These are phyloP conservation scores for Flexamia atlantica DNA, from an alignment of 2,888 invertebrate genomes.

Conservation along the genomic window DNA sequence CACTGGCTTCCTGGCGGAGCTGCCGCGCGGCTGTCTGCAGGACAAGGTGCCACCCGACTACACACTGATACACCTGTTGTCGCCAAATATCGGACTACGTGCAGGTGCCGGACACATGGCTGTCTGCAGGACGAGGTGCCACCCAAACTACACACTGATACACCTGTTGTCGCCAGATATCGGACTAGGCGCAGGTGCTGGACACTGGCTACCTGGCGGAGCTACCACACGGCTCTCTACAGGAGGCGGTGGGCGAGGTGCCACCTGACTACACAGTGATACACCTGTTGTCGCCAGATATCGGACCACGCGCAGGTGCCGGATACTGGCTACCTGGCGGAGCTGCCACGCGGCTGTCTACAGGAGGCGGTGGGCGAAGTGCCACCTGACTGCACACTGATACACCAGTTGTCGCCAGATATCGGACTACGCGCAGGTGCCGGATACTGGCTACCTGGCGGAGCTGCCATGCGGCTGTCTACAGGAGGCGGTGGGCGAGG, in stretches of 20 bases:
- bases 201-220: conserved; percentile 90
- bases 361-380: conserved; percentile 83
- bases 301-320: conserved; percentile 95
- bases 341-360: conserved; percentile 88
- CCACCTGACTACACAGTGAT: conserved; percentile 84
- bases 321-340: conserved; percentile 89
- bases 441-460: conserved; percentile 90
- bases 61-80: too few species aligned
- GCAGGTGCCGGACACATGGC: too few species aligned
- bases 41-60: too few species aligned
- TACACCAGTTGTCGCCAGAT: conserved; percentile 79
- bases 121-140: too few species aligned
- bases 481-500: conserved; percentile 81
- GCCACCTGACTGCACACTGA: conserved; percentile 84
- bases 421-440: conserved; percentile 94
- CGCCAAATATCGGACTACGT: too few species aligned
- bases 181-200: conserved; percentile 94
- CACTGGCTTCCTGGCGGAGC: too few species aligned
- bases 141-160: too few species aligned
- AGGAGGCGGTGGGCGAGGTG: conserved; percentile 81
- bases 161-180: conserved; percentile 80
- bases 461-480: conserved; percentile 89
- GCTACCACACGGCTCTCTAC: conserved; percentile 89
- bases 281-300: conserved; percentile 79
- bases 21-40: too few species aligned